Percentiles rank a stretch among this genome's conserved stretches.
Conservation (phyloP, 2,797 vertebrate genomes). For the Anabacerthia variegaticeps region DNA sequence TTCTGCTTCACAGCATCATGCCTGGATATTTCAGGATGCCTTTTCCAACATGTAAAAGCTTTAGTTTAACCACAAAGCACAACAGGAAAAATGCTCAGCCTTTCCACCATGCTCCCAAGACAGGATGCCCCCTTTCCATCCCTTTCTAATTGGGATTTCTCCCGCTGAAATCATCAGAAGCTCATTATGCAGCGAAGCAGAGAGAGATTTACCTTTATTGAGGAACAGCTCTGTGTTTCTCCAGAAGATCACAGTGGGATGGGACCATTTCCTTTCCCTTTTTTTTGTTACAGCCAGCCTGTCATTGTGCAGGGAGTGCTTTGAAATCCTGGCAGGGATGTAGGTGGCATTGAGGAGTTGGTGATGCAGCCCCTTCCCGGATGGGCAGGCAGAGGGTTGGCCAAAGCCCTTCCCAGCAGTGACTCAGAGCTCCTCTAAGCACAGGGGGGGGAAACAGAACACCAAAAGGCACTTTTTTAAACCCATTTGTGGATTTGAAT, state of each 20-base stretch:
- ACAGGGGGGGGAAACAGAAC: background rate
- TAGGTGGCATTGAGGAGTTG: constrained; percentile 24
- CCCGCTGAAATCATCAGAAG: background rate
- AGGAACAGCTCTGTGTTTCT: background rate
- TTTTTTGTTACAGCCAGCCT: background rate
- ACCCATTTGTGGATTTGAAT: background rate
- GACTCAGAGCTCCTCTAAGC: constrained; percentile 10
- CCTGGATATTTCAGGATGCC: background rate
- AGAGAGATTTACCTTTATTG: constrained; percentile 3
- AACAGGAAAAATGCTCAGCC: background rate
- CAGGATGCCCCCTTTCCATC: background rate
- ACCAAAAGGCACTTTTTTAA: background rate
- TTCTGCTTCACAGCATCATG: background rate
- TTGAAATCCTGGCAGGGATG: background rate
- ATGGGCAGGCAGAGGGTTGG: background rate
- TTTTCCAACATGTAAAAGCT: background rate
- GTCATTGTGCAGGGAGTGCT: background rate
- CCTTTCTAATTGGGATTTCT: background rate
- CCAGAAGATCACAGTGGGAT: constrained; percentile 5
- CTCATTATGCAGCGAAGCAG: background rate
- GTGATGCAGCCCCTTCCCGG: background rate
- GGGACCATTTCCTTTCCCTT: background rate
- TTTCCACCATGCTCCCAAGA: background rate
- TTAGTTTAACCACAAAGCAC: background rate
- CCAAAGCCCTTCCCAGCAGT: background rate